These are phyloP conservation scores for Drosophila lacicola DNA, from an alignment of 2,888 invertebrate genomes.

Conservation along the genomic window DNA sequence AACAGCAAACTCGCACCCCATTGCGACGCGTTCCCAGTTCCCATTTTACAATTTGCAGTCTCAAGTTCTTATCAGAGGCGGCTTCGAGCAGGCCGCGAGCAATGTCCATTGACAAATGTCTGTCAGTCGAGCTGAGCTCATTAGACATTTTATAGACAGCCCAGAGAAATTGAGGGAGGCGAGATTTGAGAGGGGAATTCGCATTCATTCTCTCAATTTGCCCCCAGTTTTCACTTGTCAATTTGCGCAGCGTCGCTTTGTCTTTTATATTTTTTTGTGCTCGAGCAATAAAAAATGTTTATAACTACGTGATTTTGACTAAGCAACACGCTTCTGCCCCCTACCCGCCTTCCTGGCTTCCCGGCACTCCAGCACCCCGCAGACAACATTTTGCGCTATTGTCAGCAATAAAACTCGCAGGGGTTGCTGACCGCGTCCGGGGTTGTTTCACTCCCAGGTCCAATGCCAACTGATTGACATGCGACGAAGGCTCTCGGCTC, in stretches of 20 bases:
- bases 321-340: slow-evolving; percentile 70
- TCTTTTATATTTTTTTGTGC: slow-evolving; percentile 19
- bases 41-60: slow-evolving; percentile 18
- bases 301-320: slow-evolving; percentile 78
- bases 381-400: slow-evolving; percentile 63
- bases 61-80: slow-evolving; percentile 54
- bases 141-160: slow-evolving; percentile 67
- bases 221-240: slow-evolving; percentile 59
- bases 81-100: slow-evolving; percentile 54
- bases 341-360: not conserved
- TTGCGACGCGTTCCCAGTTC: slow-evolving; percentile 6
- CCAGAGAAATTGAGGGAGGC: not conserved
- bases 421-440: slow-evolving; percentile 45
- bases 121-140: slow-evolving; percentile 72
- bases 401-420: slow-evolving; percentile 71
- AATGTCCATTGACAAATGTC: slow-evolving; percentile 71
- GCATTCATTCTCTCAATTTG: slow-evolving; percentile 35
- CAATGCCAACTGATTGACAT: slow-evolving; percentile 64
- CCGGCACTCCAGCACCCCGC: slow-evolving; percentile 17
- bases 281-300: slow-evolving; percentile 69
- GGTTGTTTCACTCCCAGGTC: slow-evolving; percentile 26
- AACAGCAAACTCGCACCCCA: slow-evolving; percentile 1
- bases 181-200: not conserved
- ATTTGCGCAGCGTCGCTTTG: slow-evolving; percentile 59
- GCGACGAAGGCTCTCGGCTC: slow-evolving; percentile 56